A percentile compares a stretch with the other conserved stretches of the same genome.
phyloP scores from a whole-genome alignment of 2,113 vertebrate genomes.

The Muscicapa adusta region DNA sequence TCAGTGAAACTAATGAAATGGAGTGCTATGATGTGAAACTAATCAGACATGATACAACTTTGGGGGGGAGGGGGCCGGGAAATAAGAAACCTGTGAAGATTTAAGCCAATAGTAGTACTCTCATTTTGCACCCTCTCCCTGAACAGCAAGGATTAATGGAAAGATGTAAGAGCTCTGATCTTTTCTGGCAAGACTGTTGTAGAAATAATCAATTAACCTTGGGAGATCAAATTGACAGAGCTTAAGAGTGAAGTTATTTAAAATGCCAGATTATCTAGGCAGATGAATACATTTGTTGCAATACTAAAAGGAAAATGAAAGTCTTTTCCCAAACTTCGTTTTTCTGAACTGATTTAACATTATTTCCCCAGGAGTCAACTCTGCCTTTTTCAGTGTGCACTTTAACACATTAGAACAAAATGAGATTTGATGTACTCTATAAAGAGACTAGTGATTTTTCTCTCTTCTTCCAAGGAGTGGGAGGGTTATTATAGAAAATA shows the following conservation, averaged over 20 bases:
- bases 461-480: conserved; percentile 43
- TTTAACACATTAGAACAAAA: conserved; percentile 67
- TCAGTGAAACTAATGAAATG: conserved; percentile 43
- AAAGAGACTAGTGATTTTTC: conserved; percentile 59
- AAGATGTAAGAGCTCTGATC: conserved; percentile 69
- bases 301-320: conserved; percentile 59
- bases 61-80: neutral
- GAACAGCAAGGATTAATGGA: conserved; percentile 70
- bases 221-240: conserved; percentile 72
- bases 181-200: conserved; percentile 70
- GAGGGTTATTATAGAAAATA: conserved; percentile 58
- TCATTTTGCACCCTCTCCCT: conserved; percentile 44
- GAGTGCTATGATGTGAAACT: conserved; percentile 11
- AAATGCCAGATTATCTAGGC: conserved; percentile 71
- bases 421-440: conserved; percentile 52
- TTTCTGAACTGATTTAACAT: conserved; percentile 67
- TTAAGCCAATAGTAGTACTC: conserved; percentile 20
- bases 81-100: conserved; percentile 1
- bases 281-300: conserved; percentile 61
- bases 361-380: conserved; percentile 70
- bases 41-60: conserved; percentile 39
- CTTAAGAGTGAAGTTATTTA: conserved; percentile 73
- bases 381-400: conserved; percentile 58
- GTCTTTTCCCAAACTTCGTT: conserved; percentile 64
- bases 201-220: conserved; percentile 81